Conservation (phyloP, 2,888 invertebrate genomes). For the Lysandra coridon region DNA sequence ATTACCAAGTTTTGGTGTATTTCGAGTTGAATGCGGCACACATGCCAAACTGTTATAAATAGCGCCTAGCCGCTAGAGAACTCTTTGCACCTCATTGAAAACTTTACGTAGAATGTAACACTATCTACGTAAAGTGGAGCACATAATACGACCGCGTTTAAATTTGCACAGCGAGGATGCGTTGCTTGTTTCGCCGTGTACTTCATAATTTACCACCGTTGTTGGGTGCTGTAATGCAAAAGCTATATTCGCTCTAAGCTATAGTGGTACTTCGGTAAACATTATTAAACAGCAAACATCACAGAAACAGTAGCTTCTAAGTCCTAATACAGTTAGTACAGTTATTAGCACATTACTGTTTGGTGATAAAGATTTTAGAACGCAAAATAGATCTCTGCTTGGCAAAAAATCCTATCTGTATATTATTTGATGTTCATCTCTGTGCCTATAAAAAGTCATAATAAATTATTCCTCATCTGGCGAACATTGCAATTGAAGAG, state of each 20-base stretch:
- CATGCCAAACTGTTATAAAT: slow-evolving; percentile 37
- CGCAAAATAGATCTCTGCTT: too few relatives aligned
- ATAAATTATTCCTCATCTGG: too few relatives aligned
- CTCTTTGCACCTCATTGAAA: slow-evolving; percentile 42
- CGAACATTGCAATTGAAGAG: too few relatives aligned
- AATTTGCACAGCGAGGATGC: slow-evolving; percentile 36
- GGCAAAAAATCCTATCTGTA: too few relatives aligned
- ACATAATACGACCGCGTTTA: slow-evolving; percentile 36
- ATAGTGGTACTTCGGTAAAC: neutral
- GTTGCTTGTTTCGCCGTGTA: slow-evolving; percentile 29
- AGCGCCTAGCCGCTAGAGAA: slow-evolving; percentile 36
- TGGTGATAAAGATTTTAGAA: too few relatives aligned
- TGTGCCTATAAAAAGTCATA: too few relatives aligned
- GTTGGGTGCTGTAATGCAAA: neutral
- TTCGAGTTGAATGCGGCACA: slow-evolving; percentile 9
- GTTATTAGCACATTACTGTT: too few relatives aligned
- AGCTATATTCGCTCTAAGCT: neutral
- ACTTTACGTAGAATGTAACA: slow-evolving; percentile 39
- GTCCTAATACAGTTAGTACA: too few relatives aligned
- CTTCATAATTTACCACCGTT: neutral
- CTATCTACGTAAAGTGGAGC: slow-evolving; percentile 36
- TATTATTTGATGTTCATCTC: too few relatives aligned
- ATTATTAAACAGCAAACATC: neutral
- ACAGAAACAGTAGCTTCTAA: neutral
- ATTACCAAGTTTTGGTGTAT: slow-evolving; percentile 18